Conservation (phyloP, 2,797 vertebrate species). For the Muraenolepis orangiensis region DNA sequence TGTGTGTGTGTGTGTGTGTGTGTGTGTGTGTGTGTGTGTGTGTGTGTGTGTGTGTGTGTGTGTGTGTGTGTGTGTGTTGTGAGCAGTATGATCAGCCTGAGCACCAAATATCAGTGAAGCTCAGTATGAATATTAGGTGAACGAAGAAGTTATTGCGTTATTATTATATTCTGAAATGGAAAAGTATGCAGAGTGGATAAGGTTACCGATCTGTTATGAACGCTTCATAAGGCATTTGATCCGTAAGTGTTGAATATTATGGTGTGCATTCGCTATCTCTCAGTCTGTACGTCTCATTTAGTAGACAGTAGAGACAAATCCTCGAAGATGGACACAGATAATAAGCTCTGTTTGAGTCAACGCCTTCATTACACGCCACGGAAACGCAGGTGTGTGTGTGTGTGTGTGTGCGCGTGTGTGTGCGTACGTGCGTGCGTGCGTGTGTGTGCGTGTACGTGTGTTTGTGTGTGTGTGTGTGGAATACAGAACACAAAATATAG, state of each 20-base stretch:
- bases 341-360: background rate
- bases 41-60: slow-evolving; percentile 19
- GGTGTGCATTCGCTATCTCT: background rate
- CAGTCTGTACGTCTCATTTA: background rate
- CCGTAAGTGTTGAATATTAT: background rate
- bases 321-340: background rate
- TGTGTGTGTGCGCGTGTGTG: no score
- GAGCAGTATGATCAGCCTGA: slow-evolving; percentile 35
- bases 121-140: slow-evolving; percentile 34
- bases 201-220: background rate
- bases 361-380: background rate
- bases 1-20: slow-evolving; percentile 20
- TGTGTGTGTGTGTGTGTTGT: slow-evolving; percentile 24
- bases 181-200: background rate
- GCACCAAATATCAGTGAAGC: slow-evolving; percentile 32
- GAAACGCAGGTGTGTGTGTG: background rate
- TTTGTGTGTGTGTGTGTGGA: background rate
- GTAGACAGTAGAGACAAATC: background rate
- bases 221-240: background rate
- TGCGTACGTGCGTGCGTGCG: background rate
- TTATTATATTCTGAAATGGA: background rate
- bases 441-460: background rate
- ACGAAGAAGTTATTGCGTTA: slow-evolving; percentile 14
- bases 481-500: background rate
- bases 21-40: slow-evolving; percentile 18